phyloP scores from a whole-genome alignment of 2,888 invertebrate species.

The Plebejus anna region DNA sequence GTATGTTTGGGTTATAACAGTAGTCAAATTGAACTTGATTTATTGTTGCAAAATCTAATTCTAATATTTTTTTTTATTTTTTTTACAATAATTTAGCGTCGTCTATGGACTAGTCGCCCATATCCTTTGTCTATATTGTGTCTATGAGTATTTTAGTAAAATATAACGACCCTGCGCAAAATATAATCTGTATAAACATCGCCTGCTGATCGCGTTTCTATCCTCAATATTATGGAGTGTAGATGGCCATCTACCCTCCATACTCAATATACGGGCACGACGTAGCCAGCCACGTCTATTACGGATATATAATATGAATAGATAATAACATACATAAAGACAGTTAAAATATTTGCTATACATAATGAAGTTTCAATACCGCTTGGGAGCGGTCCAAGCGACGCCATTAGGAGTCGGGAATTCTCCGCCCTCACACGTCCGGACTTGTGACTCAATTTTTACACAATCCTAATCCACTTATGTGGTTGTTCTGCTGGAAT shows the following conservation, averaged over 20 bases:
- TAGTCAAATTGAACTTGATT: not conserved
- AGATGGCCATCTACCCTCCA: not conserved
- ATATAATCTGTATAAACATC: not conserved
- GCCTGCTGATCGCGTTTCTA: not conserved
- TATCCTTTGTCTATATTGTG: too few species aligned
- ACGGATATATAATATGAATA: not conserved
- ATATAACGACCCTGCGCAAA: not conserved
- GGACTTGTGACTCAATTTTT: constrained; percentile 32
- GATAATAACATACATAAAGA: not conserved
- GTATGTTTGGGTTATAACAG: not conserved
- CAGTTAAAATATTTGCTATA: not conserved
- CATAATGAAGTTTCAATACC: constrained; percentile 57
- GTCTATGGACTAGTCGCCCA: too few species aligned
- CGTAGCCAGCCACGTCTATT: not conserved
- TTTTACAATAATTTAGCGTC: too few species aligned
- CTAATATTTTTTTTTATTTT: not conserved
- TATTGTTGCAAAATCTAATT: not conserved
- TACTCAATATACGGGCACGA: too few species aligned
- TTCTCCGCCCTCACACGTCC: constrained; percentile 50
- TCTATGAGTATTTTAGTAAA: not conserved
- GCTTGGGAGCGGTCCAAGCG: constrained; percentile 56
- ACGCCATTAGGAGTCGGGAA: constrained; percentile 69
- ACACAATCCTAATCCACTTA: constrained; percentile 12
- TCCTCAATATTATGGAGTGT: too few species aligned
- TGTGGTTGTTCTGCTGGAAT: not conserved